phyloP scores from a whole-genome alignment of 2,113 vertebrate species.

The Clarias batrachus region DNA sequence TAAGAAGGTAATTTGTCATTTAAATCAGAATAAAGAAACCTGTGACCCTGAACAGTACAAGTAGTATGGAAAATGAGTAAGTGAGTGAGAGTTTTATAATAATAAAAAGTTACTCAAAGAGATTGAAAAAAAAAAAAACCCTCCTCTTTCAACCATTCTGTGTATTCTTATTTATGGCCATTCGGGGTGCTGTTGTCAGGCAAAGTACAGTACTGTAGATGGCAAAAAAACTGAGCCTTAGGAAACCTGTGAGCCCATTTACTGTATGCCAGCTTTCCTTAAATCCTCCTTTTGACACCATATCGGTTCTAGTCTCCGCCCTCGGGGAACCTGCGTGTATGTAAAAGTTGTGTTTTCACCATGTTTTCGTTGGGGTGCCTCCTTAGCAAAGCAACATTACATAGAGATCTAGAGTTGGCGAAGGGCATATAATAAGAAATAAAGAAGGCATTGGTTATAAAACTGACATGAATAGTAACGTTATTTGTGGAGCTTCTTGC shows the following conservation, averaged over 20 bases:
- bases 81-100: no score
- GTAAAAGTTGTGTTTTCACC: background rate
- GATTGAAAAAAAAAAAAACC: background rate
- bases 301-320: background rate
- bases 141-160: background rate
- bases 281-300: background rate
- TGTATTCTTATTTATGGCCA: background rate
- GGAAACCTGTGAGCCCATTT: background rate
- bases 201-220: background rate
- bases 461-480: slow-evolving; percentile 8
- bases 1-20: no score
- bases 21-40: no score
- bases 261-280: background rate
- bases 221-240: background rate
- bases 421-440: background rate
- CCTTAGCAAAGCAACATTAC: background rate
- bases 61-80: no score
- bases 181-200: background rate
- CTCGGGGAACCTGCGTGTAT: background rate
- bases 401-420: no score
- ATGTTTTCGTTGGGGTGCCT: no score
- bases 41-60: no score
- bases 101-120: background rate
- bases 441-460: slow-evolving; percentile 12
- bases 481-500: slow-evolving; percentile 13